A percentile compares a stretch with the other conserved stretches of the same genome.
Evolutionary conservation across 2,888 invertebrate species (phyloP).

Genomic region (Dastarcus helophoroides): DNA sequence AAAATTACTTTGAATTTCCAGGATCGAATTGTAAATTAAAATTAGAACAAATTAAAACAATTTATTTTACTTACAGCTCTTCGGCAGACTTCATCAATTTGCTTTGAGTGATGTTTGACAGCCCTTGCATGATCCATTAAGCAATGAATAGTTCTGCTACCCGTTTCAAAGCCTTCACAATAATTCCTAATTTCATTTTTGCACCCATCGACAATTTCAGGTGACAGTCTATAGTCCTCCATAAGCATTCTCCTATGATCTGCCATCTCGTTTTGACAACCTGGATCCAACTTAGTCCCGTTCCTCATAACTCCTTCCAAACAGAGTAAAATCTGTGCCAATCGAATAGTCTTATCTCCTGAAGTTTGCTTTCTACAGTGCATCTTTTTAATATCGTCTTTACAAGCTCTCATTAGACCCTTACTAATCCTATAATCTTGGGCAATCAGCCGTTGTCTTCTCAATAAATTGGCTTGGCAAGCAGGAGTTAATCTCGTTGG

Average conservation of each 20-base stretch:
- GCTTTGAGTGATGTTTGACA: conserved; percentile 47
- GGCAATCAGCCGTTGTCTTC: conserved; percentile 78
- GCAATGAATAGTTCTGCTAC: conserved; percentile 89
- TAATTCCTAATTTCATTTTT: conserved; percentile 68
- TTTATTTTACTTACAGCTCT: conserved; percentile 55
- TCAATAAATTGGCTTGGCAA: conserved; percentile 74
- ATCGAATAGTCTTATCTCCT: conserved; percentile 69
- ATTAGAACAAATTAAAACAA: too few relatives aligned
- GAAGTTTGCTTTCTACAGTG: conserved; percentile 75
- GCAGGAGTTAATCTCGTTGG: conserved; percentile 46
- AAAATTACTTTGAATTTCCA: too few relatives aligned
- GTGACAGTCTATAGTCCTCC: conserved; percentile 88
- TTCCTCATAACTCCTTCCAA: conserved; percentile 69
- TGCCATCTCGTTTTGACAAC: conserved; percentile 81
- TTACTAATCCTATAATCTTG: conserved; percentile 85
- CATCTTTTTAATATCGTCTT: conserved; percentile 75
- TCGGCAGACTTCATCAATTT: conserved; percentile 60
- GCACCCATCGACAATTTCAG: conserved; percentile 83
- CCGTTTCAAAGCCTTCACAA: conserved; percentile 62
- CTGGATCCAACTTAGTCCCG: conserved; percentile 57
- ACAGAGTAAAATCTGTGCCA: conserved; percentile 87
- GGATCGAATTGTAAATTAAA: conserved; percentile 6
- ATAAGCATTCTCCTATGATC: conserved; percentile 84
- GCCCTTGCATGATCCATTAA: conserved; percentile 77
- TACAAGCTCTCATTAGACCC: conserved; percentile 79